Base-by-base conservation (phyloP, 2,888 invertebrate genomes). In the Tenthredo scrophulariae region DNA sequence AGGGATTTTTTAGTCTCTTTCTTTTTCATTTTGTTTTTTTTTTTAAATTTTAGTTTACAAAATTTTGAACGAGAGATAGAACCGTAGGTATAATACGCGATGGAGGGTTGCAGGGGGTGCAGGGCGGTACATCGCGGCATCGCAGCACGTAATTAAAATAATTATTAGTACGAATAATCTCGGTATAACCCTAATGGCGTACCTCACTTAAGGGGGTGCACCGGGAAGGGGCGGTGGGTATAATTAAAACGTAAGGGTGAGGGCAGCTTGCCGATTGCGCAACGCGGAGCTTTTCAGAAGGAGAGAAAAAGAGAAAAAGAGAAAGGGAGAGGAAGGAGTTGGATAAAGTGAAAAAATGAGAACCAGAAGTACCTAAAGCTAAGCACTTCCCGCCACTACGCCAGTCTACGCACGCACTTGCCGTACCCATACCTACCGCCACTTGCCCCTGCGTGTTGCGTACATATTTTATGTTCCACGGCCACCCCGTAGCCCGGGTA, bases 131-230 rank as follows among this genome's bases (percentile, higher is more conserved):
- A 15, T 22, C 29, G 50, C 62, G 80, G 80, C 67, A 33, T 33
- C 33, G 67, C 77, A 26, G 58, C 40, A 88, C 88, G 88, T 88
- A 90, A 91, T 91, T 91, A 91, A 91, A 91, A 90, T 91, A 91
- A 91, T 91, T 80, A 80, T 80, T 91, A 91, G 89, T 88, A 89
- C 86, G 89, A 90, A 91, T 90, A 91, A 90, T 91, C 90, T 89
- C 87, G 87, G 84, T 40, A 40, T 62, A 62, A 80, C 85, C 86
- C 85, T 91, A 91, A 91, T 90, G 88, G 89, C 89, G 87, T 62
- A 62, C 86, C 86, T 86, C 85, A 87, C 88, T 89, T 87, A 86
- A 87, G 88, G 87, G 88, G 87, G 86, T 84, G 67, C 85, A 80
- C 22, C 13, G 22, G 77, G 50, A 10, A 29, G 50, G 46, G 50